Evolutionary conservation across 35 echinoderm and acorn worm genomes (phyloP), one percentile per base, ranked within the genome.

Genomic region (Hemicentrotus pulcherrimus): DNA sequence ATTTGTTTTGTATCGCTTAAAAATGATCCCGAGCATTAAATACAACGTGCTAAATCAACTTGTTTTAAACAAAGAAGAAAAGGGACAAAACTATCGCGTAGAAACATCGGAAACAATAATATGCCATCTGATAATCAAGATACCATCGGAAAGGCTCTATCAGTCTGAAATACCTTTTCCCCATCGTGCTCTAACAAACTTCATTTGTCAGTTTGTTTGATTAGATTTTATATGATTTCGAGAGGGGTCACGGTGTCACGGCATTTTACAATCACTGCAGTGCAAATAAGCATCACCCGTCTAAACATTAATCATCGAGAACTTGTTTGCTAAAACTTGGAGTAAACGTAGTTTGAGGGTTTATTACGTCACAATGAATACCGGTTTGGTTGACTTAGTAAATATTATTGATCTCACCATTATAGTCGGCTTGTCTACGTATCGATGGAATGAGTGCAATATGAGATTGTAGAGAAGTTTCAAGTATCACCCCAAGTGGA

Each of bases 291-390:
- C 19, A 28, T 78, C 65, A 78, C 65, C 65, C 19, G 28, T 78
- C 19, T 78, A 78, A 78, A 78, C 65, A 78, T 78, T 78, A 78
- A 78, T 78, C 65, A 78, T 78, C 18, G 22, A n/a, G n/a, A 78
- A 78, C 65, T 28, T 78, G 65, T 78, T 78, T 78, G 65, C 65
- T 78, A n/a, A n/a, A 28, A n/a, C 65, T 78, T n/a, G 65, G n/a
- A 78, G 65, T 78, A 59, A 13, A 59, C 52, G 16, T 59, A 59
- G 52, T 59, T 59, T 59, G 65, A 78, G 65, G 65, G 19, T 78
- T 78, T n/a, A 78, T 78, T 78, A 78, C 65, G 65, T 78, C 65
- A 78, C 28, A 78, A 78, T 78, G 65, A 78, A 78, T 78, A 28
- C 65, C 28, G 4, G 0, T 22, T n/a, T 78, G 65, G 65, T 55